Conservation (phyloP, 2,113 vertebrate species). For the Nyctereutes procyonoides region DNA sequence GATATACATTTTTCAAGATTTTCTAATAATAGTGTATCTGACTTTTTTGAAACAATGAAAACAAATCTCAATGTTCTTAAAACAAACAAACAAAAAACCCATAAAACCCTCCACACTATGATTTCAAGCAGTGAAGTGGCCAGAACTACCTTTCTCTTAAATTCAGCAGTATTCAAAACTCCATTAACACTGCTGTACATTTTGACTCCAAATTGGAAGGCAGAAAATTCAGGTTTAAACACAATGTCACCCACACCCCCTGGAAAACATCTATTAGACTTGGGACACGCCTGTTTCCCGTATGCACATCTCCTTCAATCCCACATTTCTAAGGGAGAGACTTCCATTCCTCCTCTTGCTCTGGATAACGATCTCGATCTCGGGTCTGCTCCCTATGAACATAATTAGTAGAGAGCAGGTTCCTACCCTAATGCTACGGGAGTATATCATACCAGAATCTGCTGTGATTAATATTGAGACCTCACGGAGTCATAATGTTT, state of each 20-base stretch:
- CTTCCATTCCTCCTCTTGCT: neutral
- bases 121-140: neutral
- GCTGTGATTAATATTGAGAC: neutral
- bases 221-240: slow-evolving; percentile 31
- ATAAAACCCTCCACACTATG: neutral
- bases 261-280: neutral
- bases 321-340: neutral
- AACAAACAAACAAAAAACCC: neutral
- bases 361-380: neutral
- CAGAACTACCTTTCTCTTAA: neutral
- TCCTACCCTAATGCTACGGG: neutral
- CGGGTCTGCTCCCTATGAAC: neutral
- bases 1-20: neutral
- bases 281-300: neutral
- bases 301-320: neutral
- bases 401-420: neutral
- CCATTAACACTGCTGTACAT: neutral
- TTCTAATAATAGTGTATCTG: neutral
- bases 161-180: neutral
- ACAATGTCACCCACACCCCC: neutral
- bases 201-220: slow-evolving; percentile 1
- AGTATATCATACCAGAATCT: neutral
- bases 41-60: neutral
- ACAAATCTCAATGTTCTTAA: neutral
- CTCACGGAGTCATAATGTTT: neutral